Conservation (phyloP, 2,797 vertebrate genomes). For the Columba guinea region DNA sequence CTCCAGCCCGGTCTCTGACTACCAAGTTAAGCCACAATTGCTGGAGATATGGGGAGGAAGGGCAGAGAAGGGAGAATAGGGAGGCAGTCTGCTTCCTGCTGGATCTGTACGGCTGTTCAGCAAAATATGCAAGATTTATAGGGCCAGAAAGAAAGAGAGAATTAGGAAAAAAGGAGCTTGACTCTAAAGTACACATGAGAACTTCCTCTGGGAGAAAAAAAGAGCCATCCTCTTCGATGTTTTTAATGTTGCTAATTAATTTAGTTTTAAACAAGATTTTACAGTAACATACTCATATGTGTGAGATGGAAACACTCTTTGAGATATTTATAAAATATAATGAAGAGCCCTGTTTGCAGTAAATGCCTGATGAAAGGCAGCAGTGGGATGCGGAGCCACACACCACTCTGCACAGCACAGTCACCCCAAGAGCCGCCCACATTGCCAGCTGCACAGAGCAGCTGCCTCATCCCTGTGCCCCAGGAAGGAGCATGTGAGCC, state of each 20-base stretch:
- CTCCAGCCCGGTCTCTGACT: constrained; percentile 14
- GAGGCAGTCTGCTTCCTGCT: background rate
- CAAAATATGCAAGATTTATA: constrained; percentile 30
- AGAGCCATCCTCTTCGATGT: background rate
- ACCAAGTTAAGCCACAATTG: constrained; percentile 4
- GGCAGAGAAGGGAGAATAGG: background rate
- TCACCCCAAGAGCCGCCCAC: background rate
- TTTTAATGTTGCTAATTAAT: constrained; percentile 9
- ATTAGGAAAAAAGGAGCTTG: background rate
- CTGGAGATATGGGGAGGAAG: background rate
- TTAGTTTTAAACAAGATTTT: constrained; percentile 12
- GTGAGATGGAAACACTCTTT: background rate
- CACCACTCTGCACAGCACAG: accelerated
- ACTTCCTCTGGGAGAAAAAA: background rate
- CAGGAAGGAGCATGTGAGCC: accelerated
- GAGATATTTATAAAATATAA: background rate
- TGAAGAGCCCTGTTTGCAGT: background rate
- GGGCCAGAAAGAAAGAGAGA: background rate
- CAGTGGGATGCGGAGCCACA: background rate
- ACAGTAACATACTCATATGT: background rate
- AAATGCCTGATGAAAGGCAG: background rate
- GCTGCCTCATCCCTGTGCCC: accelerated
- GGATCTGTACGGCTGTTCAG: constrained; percentile 13
- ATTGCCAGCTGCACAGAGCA: accelerated
- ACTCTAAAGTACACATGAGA: background rate